Evolutionary conservation across 2,888 invertebrate species (phyloP), one percentile per base, ranked within the genome.

Genomic region (Stenodema calcarata): DNA sequence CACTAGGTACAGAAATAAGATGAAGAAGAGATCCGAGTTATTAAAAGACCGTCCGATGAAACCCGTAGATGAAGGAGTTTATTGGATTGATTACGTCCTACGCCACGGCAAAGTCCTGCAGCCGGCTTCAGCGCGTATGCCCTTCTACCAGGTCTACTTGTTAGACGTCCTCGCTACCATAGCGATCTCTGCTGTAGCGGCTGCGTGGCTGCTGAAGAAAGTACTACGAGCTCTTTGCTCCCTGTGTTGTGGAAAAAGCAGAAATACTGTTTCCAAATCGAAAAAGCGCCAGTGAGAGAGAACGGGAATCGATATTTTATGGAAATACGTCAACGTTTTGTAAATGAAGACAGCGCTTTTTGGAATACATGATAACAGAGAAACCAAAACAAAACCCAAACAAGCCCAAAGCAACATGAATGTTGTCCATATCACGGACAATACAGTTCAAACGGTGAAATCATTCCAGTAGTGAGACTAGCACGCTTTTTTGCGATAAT

Each of bases 21-120:
- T 54, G 47, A 16, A 44, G 42, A 42, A 44, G 28, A 35, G 73
- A 70, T 18, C 30, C 9, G 73, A 30, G 28, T 47, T 83, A 2
- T 83, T 70, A 44, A 69, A 83, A 1, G 83, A 83, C 73, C 47
- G 83, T 7, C 86, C 87, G 28, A 79, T 85, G 69, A 86, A 86
- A 35, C 85, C 88, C 1, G 41, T 75, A 11, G 88, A 88, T 18
- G 87, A 86, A 18, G 88, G 87, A 0, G 87, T 87, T 12, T 88
- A 84, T 85, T 88, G 88, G 88, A 79, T 87, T 7, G 88, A 88
- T 73, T 87, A 88, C 83, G 87, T 87, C 27, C 27, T 87, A 16
- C 80, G 81, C 11, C 88, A 89, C 73, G 88, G 87, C 18, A 87
- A 88, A 6, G 88, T 88, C 12, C 87, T 84, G 30, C 88, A 79